Evolutionary conservation across 1,140 invertebrate species (phyloP).

Genomic region (Drosophila kepulauana): DNA sequence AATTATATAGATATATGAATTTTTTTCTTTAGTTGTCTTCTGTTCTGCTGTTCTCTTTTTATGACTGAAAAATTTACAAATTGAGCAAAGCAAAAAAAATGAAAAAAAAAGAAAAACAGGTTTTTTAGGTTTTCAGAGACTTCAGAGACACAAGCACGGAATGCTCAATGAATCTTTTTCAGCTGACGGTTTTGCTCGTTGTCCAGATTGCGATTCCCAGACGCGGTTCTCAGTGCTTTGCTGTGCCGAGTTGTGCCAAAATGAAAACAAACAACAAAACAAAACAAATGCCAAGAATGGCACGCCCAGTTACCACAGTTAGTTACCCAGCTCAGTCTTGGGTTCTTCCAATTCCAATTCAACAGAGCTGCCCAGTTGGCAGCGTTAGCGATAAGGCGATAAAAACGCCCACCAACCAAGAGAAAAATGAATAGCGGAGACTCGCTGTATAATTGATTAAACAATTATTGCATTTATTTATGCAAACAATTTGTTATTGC

Average conservation of each 20-base stretch:
- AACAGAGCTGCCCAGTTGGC: conserved; percentile 13
- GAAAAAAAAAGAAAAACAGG: conserved; percentile 39
- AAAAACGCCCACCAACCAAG: conserved; percentile 35
- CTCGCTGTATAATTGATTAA: conserved; percentile 27
- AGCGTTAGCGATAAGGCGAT: conserved; percentile 34
- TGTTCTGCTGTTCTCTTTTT: conserved; percentile 13
- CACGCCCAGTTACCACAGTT: conserved; percentile 23
- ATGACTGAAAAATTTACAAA: conserved; percentile 77
- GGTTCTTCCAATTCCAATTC: neutral
- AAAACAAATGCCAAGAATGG: conserved; percentile 24
- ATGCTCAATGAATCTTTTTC: conserved; percentile 69
- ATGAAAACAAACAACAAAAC: conserved; percentile 34
- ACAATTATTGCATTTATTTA: conserved; percentile 32
- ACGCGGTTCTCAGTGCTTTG: neutral
- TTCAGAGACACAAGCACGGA: conserved; percentile 24
- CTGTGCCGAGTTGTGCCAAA: conserved; percentile 31
- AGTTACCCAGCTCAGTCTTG: neutral
- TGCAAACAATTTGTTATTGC: conserved; percentile 3
- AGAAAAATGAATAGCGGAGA: neutral
- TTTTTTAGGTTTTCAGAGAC: conserved; percentile 39
- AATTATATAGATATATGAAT: conserved; percentile 21
- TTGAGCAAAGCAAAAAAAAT: conserved; percentile 48
- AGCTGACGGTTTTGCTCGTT: conserved; percentile 13
- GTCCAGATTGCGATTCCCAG: conserved; percentile 21
- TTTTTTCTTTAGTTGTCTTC: conserved; percentile 49